Percentiles rank a stretch among this genome's conserved stretches.
Conservation (phyloP, 2,888 invertebrate genomes). For the Endotricha flammealis region DNA sequence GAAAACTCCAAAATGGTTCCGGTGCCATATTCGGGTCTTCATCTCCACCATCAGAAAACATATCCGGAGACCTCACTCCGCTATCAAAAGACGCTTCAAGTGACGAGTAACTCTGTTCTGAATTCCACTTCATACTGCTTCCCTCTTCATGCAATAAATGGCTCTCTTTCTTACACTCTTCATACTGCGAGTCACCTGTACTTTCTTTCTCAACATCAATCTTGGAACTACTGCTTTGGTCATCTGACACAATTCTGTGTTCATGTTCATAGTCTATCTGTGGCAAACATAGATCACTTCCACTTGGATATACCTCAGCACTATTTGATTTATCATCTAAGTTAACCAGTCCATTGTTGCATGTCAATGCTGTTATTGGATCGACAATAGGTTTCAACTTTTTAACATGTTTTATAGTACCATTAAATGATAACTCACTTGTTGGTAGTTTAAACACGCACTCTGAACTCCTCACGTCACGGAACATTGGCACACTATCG, state of each 20-base stretch:
- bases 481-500: slow-evolving; percentile 63
- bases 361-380: slow-evolving; percentile 57
- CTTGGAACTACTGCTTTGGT: slow-evolving; percentile 28
- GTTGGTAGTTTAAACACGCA: slow-evolving; percentile 68
- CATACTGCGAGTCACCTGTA: slow-evolving; percentile 55
- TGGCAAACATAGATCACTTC: slow-evolving; percentile 19
- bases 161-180: slow-evolving; percentile 39
- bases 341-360: slow-evolving; percentile 33
- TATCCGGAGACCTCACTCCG: slow-evolving; percentile 79
- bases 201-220: slow-evolving; percentile 48
- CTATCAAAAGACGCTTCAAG: slow-evolving; percentile 69
- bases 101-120: slow-evolving; percentile 63
- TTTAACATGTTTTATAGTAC: slow-evolving; percentile 68
- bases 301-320: slow-evolving; percentile 21
- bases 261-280: background rate
- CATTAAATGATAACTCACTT: slow-evolving; percentile 67
- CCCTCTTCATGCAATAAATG: slow-evolving; percentile 33
- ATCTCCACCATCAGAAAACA: slow-evolving; percentile 81
- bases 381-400: slow-evolving; percentile 68
- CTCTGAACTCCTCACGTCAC: slow-evolving; percentile 48
- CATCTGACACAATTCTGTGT: slow-evolving; percentile 20
- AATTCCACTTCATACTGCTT: slow-evolving; percentile 52
- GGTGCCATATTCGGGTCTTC: slow-evolving; percentile 29
- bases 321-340: slow-evolving; percentile 41
- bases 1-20: slow-evolving; percentile 57